Base-by-base conservation (phyloP, 2,888 invertebrate species). In the Marronus borbonicus region DNA sequence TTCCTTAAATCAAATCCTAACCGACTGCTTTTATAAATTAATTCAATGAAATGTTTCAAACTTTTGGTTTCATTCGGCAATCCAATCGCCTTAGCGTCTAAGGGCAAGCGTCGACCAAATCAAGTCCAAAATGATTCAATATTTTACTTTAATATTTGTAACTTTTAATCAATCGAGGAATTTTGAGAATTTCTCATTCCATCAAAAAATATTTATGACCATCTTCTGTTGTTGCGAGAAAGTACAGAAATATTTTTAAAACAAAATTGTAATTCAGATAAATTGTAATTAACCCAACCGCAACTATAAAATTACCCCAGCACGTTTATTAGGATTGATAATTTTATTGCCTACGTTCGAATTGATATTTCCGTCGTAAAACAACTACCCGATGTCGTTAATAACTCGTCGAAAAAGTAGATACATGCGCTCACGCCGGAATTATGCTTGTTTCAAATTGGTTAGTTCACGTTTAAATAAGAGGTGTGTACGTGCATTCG, bases 281-380 rank as follows among this genome's bases (percentile, higher is more conserved):
- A 36, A 65, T n/a, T 65, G 8, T 17, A 39, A 65, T 39, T 55
- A 36, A 36, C 36, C 65, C 36, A n/a, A 24, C 52, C 14, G n/a
- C 8, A 55, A 31, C 39, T 60, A 55, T 72, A 72, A 39, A 72
- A 72, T 24, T 70, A 70, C 17, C 31, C 31, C 28, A 31, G 58
- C 12, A 0, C 17, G 17, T 72, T 72, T 58, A 72, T 44, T 72
- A 44, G 36, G 17, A 17, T 39, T 14, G 44, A 60, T 72, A 72
- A 58, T 72, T 39, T 60, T 72, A 72, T 20, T 44, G 39, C 60
- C 14, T 36, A 20, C 39, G 17, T 58, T 44, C 44, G 49, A 60
- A 20, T 20, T 44, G 72, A 58, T 39, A 58, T 72, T 58, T 72
- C 39, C 17, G 72, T 72, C 72, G 58, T 72, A 60, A 72, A 68